Evolutionary conservation across 2,113 vertebrate genomes (phyloP), one percentile per base, ranked within the genome.

Genomic region (Enhydra lutris): DNA sequence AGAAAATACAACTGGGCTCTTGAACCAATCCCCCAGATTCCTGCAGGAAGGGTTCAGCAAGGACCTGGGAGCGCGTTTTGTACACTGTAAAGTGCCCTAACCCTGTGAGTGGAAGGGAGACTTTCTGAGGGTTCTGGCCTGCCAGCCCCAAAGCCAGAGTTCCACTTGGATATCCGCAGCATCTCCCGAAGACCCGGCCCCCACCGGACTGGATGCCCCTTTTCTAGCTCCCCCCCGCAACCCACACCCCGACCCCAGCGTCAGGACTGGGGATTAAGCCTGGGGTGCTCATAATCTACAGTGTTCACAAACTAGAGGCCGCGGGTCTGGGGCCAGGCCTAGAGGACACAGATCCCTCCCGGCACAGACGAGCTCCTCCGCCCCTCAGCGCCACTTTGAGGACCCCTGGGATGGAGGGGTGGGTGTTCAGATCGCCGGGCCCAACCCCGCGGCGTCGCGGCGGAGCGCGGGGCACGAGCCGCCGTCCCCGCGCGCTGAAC

Each of bases 401-500:
- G 24, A 69, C 36, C 29, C 45, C 47, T 11, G 55, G 78, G 39
- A 15, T 45, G 7, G 5, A 36, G 13, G 10, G 11, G 47, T 17
- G 17, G 26, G 11, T 67, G 67, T 36, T 86, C 47, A 29, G 67
- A 76, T 34, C 4, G 3, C 47, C 20, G 69, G 63, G 85, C 59
- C 95, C 59, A 67, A 86, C 14, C 52, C 0, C 2, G 20, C 21
- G n/a, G 87, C 55, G 63, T 92, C 92, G 55, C 1, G 7, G 92
- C 36, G 1, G 23, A 82, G 94, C 15, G 23, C 76, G 2, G 65
- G 78, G 61, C 65, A 52, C 9, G 2, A 15, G 69, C 74, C 4
- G 47, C 87, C 74, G 88, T 63, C 55, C 85, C 31, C 0, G 63
- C 65, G 78, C 79, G 63, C 92, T 95, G 84, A 96, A 97, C 93